Percentiles rank a stretch among this genome's conserved stretches.
phyloP scores from a whole-genome alignment of 1,140 invertebrate genomes.

The Pollicipes pollicipes region DNA sequence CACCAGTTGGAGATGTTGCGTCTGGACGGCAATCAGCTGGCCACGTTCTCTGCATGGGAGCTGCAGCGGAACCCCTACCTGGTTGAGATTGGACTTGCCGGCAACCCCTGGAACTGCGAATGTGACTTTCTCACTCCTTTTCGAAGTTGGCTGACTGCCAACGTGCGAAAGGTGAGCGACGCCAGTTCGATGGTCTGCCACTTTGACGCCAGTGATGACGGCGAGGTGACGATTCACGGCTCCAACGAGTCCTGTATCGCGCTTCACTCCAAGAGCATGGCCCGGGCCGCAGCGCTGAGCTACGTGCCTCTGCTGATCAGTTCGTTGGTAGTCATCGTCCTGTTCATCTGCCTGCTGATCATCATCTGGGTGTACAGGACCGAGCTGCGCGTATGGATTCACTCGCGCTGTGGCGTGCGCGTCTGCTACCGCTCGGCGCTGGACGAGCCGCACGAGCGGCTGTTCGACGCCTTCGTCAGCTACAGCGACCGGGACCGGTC shows the following conservation, averaged over 20 bases:
- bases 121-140: slow-evolving; percentile 63
- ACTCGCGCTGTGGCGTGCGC: slow-evolving; percentile 23
- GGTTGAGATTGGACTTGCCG: slow-evolving; percentile 43
- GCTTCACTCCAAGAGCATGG: no score
- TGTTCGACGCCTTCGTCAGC: slow-evolving; percentile 78
- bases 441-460: slow-evolving; percentile 51
- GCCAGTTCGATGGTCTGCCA: no score
- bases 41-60: slow-evolving; percentile 54
- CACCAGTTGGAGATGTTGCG: slow-evolving; percentile 46
- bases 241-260: no score
- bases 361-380: slow-evolving; percentile 26
- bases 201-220: no score
- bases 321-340: slow-evolving; percentile 20
- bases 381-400: slow-evolving; percentile 27
- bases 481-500: slow-evolving; percentile 79
- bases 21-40: slow-evolving; percentile 57
- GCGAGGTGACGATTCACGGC: no score
- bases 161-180: slow-evolving; percentile 42
- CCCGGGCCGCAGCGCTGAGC: no score
- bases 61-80: slow-evolving; percentile 35
- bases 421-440: slow-evolving; percentile 19
- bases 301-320: slow-evolving; percentile 17
- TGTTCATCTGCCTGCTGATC: slow-evolving; percentile 21
- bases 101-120: slow-evolving; percentile 73
- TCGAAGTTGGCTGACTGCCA: slow-evolving; percentile 52